Base-by-base conservation (phyloP, 1,140 invertebrate genomes). In the Thaumetopoea pityocampa region DNA sequence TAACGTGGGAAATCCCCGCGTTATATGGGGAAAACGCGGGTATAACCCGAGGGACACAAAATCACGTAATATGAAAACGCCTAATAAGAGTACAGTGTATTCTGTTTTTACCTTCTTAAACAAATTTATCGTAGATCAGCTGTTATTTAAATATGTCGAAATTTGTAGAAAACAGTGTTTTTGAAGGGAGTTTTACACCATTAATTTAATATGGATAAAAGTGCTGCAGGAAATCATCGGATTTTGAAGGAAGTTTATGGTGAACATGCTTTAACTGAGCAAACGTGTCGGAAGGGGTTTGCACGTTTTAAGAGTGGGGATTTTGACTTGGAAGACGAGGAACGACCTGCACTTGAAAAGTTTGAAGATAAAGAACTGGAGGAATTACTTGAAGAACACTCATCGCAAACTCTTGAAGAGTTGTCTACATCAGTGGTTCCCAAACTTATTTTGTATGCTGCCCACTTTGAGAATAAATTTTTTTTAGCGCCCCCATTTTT, bases 171-270 rank as follows among this genome's bases (percentile, higher is more conserved):
- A 24, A 24, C n/a, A 24, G 9, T n/a, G 23, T 24, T 24, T 24
- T 24, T 24, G 23, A 6, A 9, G 23, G 23, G 23, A 24, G n/a
- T 24, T 24, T 24, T 24, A 8, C 3, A n/a, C 3, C 23, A 24
- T 24, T 24, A 24, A n/a, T 24, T 24, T 24, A 5, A 24, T 24
- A 24, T 24, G 23, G n/a, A 8, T n/a, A 24, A 24, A 24, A 24
- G 4, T 8, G 23, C 23, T 24, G 23, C 23, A 4, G 23, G 2
- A 24, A 24, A 9, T 24, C 23, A 24, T 24, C n/a, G n/a, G 23
- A 24, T 24, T 24, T 8, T 24, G n/a, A 9, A n/a, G n/a, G 23
- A 24, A 24, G 23, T 24, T 24, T 24, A 24, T 9, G 23, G n/a
- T 24, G 23, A 24, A 24, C 23, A 24, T 24, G 23, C 23, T 24